Percentiles rank a stretch among this genome's conserved stretches.
phyloP scores from a whole-genome alignment of 2,888 invertebrate genomes.

The Nephrotoma appendiculata region DNA sequence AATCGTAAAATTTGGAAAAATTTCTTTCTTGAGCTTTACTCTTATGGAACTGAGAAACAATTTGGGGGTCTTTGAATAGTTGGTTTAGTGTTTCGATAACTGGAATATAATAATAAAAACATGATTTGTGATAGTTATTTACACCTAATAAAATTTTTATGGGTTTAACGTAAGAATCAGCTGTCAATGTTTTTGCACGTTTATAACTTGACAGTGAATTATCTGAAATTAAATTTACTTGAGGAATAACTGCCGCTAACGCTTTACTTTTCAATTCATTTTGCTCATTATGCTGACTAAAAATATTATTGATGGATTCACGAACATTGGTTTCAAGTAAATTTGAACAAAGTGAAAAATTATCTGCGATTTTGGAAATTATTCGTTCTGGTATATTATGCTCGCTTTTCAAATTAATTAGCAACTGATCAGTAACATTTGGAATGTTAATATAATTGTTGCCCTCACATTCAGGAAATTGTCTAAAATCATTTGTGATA shows the following conservation, averaged over 20 bases:
- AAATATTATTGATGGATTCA: not conserved
- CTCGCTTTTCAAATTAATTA: not conserved
- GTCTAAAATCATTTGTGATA: no score
- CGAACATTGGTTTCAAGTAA: not conserved
- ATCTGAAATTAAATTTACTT: not conserved
- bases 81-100: not conserved
- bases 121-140: no score
- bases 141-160: not conserved
- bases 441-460: not conserved
- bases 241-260: not conserved
- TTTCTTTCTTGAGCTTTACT: not conserved
- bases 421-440: not conserved
- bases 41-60: not conserved
- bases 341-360: not conserved
- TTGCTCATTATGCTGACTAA: not conserved
- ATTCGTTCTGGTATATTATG: not conserved
- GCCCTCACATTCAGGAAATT: no score
- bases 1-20: not conserved
- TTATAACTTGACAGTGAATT: not conserved
- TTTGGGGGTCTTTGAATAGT: not conserved
- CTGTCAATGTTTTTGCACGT: not conserved
- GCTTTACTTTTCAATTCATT: not conserved
- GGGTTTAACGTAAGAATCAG: not conserved
- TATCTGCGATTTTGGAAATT: not conserved
- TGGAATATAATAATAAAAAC: not conserved